Evolutionary conservation across 1,140 invertebrate genomes (phyloP).

Genomic region (Orius laevigatus): DNA sequence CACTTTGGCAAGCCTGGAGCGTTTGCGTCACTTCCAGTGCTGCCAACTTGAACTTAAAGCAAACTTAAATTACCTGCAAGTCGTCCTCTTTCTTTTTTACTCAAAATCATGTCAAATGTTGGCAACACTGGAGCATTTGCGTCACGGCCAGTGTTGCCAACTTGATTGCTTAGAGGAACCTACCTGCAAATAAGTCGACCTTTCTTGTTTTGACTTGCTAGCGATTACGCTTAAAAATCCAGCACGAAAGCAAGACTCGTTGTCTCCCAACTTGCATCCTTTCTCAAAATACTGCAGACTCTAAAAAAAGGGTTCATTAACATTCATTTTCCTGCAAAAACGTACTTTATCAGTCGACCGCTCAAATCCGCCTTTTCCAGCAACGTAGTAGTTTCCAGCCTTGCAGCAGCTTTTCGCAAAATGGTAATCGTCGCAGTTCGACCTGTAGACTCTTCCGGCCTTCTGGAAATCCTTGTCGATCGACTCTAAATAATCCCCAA

Average conservation of each 20-base stretch:
- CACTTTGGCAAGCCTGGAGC: not conserved
- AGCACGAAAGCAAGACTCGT: constrained; percentile 53
- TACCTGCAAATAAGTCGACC: constrained; percentile 5
- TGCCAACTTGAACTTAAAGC: too few species aligned
- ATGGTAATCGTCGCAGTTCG: constrained; percentile 69
- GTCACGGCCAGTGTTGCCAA: too few species aligned
- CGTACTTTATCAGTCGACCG: constrained; percentile 12
- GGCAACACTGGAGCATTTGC: too few species aligned
- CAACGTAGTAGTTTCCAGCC: constrained; percentile 50
- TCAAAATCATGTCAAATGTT: too few species aligned
- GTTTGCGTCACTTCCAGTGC: too few species aligned
- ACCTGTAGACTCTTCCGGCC: constrained; percentile 60
- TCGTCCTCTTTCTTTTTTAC: too few species aligned
- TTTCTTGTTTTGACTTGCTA: constrained; percentile 17
- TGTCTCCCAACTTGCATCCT: constrained; percentile 52
- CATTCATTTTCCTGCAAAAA: not conserved
- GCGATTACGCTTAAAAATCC: constrained; percentile 46
- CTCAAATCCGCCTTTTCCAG: constrained; percentile 36
- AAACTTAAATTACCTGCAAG: too few species aligned
- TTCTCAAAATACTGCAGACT: constrained; percentile 59
- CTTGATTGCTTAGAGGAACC: too few species aligned
- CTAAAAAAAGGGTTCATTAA: constrained; percentile 17
- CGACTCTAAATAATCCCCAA: constrained; percentile 73
- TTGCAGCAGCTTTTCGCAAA: constrained; percentile 72
- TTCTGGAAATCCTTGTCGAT: constrained; percentile 62